A percentile compares a stretch with the other conserved stretches of the same genome.
These are phyloP conservation scores for Larimichthys polyactis DNA, from an alignment of 2,113 vertebrate genomes.

Conservation along the genomic window DNA sequence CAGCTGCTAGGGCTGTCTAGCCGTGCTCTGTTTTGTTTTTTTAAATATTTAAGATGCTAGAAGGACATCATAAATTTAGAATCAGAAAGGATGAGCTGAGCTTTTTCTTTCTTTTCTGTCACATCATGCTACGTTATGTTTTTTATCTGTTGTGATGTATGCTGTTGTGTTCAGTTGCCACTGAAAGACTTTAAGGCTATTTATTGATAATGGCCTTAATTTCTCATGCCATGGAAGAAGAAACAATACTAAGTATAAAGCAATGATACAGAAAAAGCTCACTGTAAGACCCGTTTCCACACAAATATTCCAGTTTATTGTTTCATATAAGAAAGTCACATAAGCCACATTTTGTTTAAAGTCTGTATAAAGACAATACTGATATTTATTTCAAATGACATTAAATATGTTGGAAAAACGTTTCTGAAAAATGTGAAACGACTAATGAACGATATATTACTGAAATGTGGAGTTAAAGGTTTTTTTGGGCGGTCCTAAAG, in stretches of 20 bases:
- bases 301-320: too few species aligned
- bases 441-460: too few species aligned
- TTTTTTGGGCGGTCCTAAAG: too few species aligned
- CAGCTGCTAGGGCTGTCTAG: not conserved
- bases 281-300: not conserved
- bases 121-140: slow-evolving; percentile 17
- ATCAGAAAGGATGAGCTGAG: slow-evolving; percentile 41
- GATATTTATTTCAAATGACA: too few species aligned
- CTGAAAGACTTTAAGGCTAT: not conserved
- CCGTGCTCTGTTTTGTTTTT: slow-evolving; percentile 11
- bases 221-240: not conserved
- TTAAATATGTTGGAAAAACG: too few species aligned
- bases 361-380: too few species aligned
- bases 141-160: not conserved
- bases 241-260: not conserved
- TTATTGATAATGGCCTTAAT: not conserved
- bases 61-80: slow-evolving; percentile 56
- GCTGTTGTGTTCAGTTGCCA: not conserved
- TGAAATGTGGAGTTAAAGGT: too few species aligned
- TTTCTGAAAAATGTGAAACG: too few species aligned
- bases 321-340: not conserved
- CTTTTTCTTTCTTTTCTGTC: slow-evolving; percentile 43
- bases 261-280: not conserved
- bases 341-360: too few species aligned
- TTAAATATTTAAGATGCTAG: slow-evolving; percentile 44